Evolutionary conservation across 1,140 invertebrate species (phyloP), one percentile per base, ranked within the genome.

Genomic region (Diabrotica virgifera): DNA sequence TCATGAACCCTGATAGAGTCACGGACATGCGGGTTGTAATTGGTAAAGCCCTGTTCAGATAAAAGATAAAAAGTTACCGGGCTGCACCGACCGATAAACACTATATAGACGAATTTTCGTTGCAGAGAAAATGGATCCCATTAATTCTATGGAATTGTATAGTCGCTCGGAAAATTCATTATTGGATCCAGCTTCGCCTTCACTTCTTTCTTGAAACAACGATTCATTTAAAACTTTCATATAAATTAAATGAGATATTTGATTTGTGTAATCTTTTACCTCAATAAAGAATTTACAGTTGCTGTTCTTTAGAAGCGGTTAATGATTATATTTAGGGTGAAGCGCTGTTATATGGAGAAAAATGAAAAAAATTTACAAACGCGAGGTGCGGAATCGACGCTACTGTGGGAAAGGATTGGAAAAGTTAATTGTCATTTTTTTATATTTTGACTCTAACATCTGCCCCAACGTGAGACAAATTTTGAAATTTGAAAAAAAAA

Each of bases 21-120:
- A 65, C 59, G 61, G 62, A 68, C 65, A 71, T 71, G 67, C 67
- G 65, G 70, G 70, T 59, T 14, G 70, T 70, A 70, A 70, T 70
- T 70, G 63, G 60, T 61, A 52, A 46, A 40, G 59, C 35, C 37
- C 57, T 59, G 55, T 67, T 37, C 62, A 14, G 58, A 46, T 52
- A 11, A 36, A 36, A 24, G 64, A 66, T 66, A 66, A 62, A 62
- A 65, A 66, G 14, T 24, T 52, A 38, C 59, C 59, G 59, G 14
- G 59, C 59, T 36, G 46, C 55, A 57, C 9, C 36, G 24, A 36
- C 59, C 40, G 59, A 60, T 60, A 52, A 60, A 60, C 59, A 60
- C 40, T 46, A n/a, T 36, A 57, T 57, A 36, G 55, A 36, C 55
- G 35, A 53, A 57, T 57, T 46, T n/a, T 36, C 55, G 36, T 57